A percentile compares a stretch with the other conserved stretches of the same genome.
These are phyloP conservation scores for Ophioderma brevispina DNA, from an alignment of 35 echinoderm and acorn worm genomes.

Conservation along the genomic window DNA sequence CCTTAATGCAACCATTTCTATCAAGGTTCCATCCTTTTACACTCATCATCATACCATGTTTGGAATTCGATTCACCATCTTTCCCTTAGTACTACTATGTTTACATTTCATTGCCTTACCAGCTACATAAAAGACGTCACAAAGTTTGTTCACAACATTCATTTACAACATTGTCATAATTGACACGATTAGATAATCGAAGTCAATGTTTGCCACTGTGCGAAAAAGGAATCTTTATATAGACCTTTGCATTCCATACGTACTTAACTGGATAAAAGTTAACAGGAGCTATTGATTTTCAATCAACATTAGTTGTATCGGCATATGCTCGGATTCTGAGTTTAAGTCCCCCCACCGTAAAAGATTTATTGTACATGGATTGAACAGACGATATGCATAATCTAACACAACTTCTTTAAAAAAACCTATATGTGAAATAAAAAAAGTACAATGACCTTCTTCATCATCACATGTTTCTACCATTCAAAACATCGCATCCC, in stretches of 20 bases:
- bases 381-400: not conserved
- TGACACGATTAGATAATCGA: not conserved
- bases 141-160: not conserved
- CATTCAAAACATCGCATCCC: not conserved
- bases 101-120: not conserved
- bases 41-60: not conserved
- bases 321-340: constrained; percentile 19
- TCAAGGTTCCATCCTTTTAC: not conserved
- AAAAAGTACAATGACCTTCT: constrained; percentile 13
- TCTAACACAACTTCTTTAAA: constrained; percentile 6
- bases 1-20: not conserved
- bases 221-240: not conserved
- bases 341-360: not conserved
- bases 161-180: not conserved
- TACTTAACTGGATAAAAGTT: not conserved
- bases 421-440: not conserved
- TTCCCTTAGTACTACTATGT: not conserved
- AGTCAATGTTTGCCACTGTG: not conserved
- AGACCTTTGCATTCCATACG: not conserved
- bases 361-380: not conserved
- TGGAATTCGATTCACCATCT: not conserved
- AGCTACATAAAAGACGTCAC: not conserved
- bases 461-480: not conserved
- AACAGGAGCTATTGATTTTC: not conserved
- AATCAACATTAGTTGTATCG: not conserved